phyloP scores from a whole-genome alignment of 2,888 invertebrate species.

The Hyppa rectilinea region DNA sequence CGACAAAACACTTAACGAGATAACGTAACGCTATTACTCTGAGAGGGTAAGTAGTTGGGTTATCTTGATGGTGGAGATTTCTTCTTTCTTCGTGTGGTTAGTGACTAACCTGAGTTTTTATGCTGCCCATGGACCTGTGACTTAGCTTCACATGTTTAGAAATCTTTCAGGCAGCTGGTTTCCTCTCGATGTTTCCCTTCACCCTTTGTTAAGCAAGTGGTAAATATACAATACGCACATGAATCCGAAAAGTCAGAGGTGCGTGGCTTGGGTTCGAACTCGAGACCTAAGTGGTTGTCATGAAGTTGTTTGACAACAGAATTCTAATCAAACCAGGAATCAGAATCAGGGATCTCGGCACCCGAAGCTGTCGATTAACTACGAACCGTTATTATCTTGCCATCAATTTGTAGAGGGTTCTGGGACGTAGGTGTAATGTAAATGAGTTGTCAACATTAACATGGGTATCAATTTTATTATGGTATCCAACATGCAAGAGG shows the following conservation, averaged over 20 bases:
- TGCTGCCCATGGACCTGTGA: no score
- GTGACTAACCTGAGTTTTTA: no score
- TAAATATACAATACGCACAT: no score
- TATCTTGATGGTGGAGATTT: slow-evolving; percentile 9
- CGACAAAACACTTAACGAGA: slow-evolving; percentile 35
- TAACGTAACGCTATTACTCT: slow-evolving; percentile 23
- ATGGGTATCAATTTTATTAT: neutral
- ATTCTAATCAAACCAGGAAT: slow-evolving; percentile 5
- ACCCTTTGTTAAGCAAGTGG: no score
- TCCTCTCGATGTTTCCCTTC: no score
- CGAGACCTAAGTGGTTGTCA: neutral
- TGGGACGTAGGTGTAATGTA: neutral
- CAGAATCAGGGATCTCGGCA: neutral
- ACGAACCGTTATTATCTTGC: slow-evolving; percentile 15
- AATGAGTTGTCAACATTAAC: slow-evolving; percentile 28
- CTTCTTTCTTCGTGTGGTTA: no score
- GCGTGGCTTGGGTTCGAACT: no score
- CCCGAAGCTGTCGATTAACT: neutral
- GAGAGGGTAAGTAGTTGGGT: slow-evolving; percentile 16
- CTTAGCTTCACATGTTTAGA: no score
- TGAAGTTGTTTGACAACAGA: neutral
- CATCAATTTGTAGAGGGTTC: slow-evolving; percentile 21
- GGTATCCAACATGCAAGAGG: neutral
- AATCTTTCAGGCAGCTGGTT: no score
- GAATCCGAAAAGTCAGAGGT: no score